Evolutionary conservation across 2,888 invertebrate species (phyloP).

Genomic region (Cancer borealis): DNA sequence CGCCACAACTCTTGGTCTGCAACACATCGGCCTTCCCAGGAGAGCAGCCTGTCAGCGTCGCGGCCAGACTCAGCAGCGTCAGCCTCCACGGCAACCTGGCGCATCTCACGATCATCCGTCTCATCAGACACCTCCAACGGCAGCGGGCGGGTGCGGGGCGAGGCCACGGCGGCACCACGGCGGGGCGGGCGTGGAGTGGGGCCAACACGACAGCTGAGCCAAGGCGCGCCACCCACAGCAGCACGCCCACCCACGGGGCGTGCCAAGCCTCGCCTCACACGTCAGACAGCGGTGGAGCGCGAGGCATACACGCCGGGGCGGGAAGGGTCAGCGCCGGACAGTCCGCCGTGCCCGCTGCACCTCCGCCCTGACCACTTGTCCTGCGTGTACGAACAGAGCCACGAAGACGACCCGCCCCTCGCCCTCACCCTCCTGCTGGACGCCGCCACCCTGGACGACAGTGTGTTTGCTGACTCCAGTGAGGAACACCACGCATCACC

Average conservation of each 20-base stretch:
- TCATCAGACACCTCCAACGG: slow-evolving; percentile 82
- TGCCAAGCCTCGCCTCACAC: slow-evolving; percentile 87
- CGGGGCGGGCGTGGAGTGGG: slow-evolving; percentile 57
- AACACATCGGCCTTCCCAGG: slow-evolving; percentile 94
- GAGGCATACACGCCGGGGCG: slow-evolving; percentile 80
- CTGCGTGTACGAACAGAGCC: slow-evolving; percentile 77
- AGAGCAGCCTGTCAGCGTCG: slow-evolving; percentile 93
- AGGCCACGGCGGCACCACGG: not conserved
- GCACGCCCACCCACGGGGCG: slow-evolving; percentile 51
- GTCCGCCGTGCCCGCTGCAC: slow-evolving; percentile 75
- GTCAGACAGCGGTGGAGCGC: slow-evolving; percentile 90
- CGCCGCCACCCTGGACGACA: slow-evolving; percentile 65
- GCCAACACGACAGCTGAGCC: slow-evolving; percentile 61
- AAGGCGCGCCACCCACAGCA: slow-evolving; percentile 30
- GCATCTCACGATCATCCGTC: slow-evolving; percentile 91
- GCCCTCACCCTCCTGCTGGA: slow-evolving; percentile 61
- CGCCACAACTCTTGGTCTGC: slow-evolving; percentile 91
- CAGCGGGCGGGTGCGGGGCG: slow-evolving; percentile 76
- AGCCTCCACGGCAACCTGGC: slow-evolving; percentile 93
- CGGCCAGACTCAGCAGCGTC: slow-evolving; percentile 94
- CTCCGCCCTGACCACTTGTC: slow-evolving; percentile 75
- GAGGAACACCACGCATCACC: slow-evolving; percentile 42
- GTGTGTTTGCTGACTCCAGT: slow-evolving; percentile 57
- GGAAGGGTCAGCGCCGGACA: slow-evolving; percentile 61
- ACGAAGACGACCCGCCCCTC: slow-evolving; percentile 68